Conservation (phyloP, 2,113 vertebrate species). For the Calidris pugnax region DNA sequence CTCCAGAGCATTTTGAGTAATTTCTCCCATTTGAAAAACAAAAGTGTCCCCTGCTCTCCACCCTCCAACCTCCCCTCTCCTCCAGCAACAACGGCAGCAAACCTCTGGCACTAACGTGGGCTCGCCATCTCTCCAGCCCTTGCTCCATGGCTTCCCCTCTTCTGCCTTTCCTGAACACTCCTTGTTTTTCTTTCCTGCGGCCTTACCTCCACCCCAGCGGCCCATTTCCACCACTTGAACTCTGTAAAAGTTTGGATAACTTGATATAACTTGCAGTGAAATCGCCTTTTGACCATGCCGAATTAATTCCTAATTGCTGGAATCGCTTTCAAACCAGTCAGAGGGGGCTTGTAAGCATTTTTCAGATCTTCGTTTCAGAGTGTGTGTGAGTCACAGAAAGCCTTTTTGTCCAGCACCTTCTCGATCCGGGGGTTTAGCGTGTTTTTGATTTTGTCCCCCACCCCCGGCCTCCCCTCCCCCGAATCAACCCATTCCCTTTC, state of each 20-base stretch:
- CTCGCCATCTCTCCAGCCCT: background rate
- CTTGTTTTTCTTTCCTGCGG: slow-evolving; percentile 43
- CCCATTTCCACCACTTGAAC: slow-evolving; percentile 21
- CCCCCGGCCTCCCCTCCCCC: background rate
- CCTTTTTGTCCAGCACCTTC: slow-evolving; percentile 22
- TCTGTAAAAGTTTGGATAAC: slow-evolving; percentile 34
- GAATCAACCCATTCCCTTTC: slow-evolving; percentile 70
- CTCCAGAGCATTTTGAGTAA: background rate
- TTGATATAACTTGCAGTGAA: slow-evolving; percentile 34
- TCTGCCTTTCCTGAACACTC: slow-evolving; percentile 31
- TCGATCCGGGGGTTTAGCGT: background rate
- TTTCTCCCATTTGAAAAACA: background rate
- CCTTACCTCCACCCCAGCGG: slow-evolving; percentile 15
- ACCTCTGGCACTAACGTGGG: background rate
- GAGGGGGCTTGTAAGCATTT: background rate
- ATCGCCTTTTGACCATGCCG: slow-evolving; percentile 50
- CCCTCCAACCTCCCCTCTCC: background rate
- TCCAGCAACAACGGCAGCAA: background rate
- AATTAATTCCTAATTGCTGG: slow-evolving; percentile 67
- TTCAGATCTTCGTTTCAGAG: slow-evolving; percentile 10
- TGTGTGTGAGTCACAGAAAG: slow-evolving; percentile 15
- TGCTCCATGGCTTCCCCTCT: background rate
- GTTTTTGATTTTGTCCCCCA: background rate
- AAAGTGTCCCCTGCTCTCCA: background rate
- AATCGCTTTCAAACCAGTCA: slow-evolving; percentile 2